Conservation (phyloP, 2,888 invertebrate species). For the Adineta ricciae region DNA sequence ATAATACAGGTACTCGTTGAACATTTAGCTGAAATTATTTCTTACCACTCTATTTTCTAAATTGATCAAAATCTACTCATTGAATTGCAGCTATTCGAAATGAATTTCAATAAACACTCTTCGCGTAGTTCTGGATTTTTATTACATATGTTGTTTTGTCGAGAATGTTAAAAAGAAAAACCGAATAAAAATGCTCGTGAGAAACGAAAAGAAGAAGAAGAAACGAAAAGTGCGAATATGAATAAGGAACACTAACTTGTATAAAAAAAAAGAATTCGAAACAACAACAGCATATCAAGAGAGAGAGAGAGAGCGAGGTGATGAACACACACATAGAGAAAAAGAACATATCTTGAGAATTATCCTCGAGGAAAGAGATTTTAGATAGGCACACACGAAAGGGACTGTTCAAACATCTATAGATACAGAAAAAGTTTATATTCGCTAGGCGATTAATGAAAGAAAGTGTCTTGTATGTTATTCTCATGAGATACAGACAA, state of each 20-base stretch:
- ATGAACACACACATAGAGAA: not conserved
- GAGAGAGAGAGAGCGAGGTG: not conserved
- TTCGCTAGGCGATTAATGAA: conserved; percentile 3
- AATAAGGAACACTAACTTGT: not conserved
- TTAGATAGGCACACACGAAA: not conserved
- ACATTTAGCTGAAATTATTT: too few species aligned
- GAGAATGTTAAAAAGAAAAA: not conserved
- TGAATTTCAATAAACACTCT: not conserved
- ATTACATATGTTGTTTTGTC: not conserved
- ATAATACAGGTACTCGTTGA: too few species aligned
- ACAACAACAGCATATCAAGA: not conserved
- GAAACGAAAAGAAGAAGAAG: not conserved
- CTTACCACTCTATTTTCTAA: too few species aligned
- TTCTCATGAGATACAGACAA: not conserved
- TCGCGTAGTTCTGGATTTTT: not conserved
- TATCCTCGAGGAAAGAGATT: not conserved
- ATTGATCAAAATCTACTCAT: too few species aligned
- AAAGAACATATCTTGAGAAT: not conserved
- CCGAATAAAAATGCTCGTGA: not conserved
- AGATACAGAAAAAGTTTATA: not conserved
- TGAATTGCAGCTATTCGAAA: too few species aligned
- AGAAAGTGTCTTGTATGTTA: not conserved
- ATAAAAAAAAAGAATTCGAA: not conserved
- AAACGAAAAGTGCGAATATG: not conserved
- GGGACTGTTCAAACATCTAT: not conserved